These are phyloP conservation scores for Drosophila orosa DNA, from an alignment of 1,140 invertebrate genomes.

Conservation along the genomic window DNA sequence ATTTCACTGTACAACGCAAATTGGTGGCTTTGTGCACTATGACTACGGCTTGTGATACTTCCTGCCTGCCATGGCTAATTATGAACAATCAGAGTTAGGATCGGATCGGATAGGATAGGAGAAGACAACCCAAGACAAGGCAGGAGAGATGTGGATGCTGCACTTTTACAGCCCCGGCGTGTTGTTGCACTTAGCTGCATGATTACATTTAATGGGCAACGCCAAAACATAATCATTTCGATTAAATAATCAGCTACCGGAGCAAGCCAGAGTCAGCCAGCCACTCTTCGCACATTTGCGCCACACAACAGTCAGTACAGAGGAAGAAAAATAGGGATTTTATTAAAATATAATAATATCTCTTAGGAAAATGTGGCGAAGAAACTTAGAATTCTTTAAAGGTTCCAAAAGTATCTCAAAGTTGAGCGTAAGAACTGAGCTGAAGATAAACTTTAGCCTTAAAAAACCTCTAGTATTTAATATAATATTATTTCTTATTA, in stretches of 20 bases:
- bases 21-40: slow-evolving; percentile 31
- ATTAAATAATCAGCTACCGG: slow-evolving; percentile 78
- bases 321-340: neutral
- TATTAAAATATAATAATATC: neutral
- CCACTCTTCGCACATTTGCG: slow-evolving; percentile 69
- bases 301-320: slow-evolving; percentile 30
- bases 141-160: slow-evolving; percentile 20
- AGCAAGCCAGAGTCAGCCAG: slow-evolving; percentile 41
- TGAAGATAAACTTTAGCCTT: too few species aligned
- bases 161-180: slow-evolving; percentile 20
- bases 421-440: too few species aligned
- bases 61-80: slow-evolving; percentile 65
- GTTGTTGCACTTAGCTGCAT: slow-evolving; percentile 53
- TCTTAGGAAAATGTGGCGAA: neutral
- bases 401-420: neutral
- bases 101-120: slow-evolving; percentile 34
- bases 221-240: slow-evolving; percentile 78
- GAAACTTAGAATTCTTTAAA: neutral
- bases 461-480: too few species aligned
- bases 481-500: too few species aligned
- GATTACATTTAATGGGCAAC: slow-evolving; percentile 74
- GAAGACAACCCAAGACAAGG: slow-evolving; percentile 20
- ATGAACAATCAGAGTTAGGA: slow-evolving; percentile 56
- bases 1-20: slow-evolving; percentile 51
- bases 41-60: slow-evolving; percentile 54